These are phyloP conservation scores for Acromyrmex echinatior DNA, from an alignment of 1,140 invertebrate species.

Conservation along the genomic window DNA sequence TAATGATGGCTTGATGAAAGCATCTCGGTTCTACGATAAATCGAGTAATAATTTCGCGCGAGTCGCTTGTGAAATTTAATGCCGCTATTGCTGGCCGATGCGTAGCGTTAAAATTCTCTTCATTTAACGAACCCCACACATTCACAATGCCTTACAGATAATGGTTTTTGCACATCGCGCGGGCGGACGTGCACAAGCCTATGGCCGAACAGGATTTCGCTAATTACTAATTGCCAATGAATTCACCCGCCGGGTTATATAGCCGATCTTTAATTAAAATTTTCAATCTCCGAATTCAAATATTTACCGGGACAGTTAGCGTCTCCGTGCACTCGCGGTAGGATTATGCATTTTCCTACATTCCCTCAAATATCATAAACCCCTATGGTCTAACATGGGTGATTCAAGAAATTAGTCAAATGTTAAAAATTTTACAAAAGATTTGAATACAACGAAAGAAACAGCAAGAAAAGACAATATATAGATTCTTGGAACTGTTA, in stretches of 20 bases:
- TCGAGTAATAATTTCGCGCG: slow-evolving; percentile 52
- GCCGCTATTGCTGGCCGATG: slow-evolving; percentile 10
- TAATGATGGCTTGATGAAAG: slow-evolving; percentile 39
- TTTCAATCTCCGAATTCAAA: slow-evolving; percentile 57
- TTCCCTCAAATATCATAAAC: slow-evolving; percentile 22
- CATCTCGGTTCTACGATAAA: slow-evolving; percentile 37
- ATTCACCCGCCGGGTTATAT: slow-evolving; percentile 22
- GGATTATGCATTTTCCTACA: slow-evolving; percentile 32
- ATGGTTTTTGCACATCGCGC: slow-evolving; percentile 36
- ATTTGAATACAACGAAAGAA: not conserved
- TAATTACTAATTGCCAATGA: slow-evolving; percentile 64
- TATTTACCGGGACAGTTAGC: slow-evolving; percentile 51
- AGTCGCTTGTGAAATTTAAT: slow-evolving; percentile 57
- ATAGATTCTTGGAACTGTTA: not conserved
- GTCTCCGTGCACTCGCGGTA: slow-evolving; percentile 8
- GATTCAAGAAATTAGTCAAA: not conserved
- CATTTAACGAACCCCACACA: slow-evolving; percentile 36
- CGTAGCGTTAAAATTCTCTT: slow-evolving; percentile 52
- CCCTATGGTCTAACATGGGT: not conserved
- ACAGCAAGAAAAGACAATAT: not conserved
- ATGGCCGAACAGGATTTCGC: slow-evolving; percentile 23
- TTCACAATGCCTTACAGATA: not conserved
- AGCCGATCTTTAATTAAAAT: slow-evolving; percentile 59
- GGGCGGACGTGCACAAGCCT: not conserved
- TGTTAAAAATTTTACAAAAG: not conserved